Conservation (phyloP, 2,797 vertebrate genomes). For the Danio aesculapii region DNA sequence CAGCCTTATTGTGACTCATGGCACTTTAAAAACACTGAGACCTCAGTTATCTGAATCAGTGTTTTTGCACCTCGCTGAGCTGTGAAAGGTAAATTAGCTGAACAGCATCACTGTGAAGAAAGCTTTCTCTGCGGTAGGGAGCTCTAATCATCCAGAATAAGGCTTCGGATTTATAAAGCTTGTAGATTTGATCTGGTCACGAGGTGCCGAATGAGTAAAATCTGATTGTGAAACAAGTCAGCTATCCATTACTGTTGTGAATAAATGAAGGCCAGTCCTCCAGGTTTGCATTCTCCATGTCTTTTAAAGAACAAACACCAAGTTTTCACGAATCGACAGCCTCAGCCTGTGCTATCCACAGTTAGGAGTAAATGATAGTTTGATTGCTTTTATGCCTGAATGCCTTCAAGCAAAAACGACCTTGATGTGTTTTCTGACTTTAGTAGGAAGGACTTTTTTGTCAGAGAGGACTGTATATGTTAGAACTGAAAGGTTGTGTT, state of each 20-base stretch:
- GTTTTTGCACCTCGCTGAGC: slow-evolving; percentile 39
- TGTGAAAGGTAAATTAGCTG: slow-evolving; percentile 46
- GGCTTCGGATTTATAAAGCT: slow-evolving; percentile 18
- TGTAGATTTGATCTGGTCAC: slow-evolving; percentile 21
- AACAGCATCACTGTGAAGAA: slow-evolving; percentile 20
- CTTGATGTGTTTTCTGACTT: slow-evolving; percentile 50
- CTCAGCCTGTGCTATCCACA: slow-evolving; percentile 46
- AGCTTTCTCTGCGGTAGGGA: slow-evolving; percentile 4
- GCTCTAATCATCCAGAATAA: slow-evolving; percentile 18
- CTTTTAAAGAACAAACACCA: slow-evolving; percentile 42
- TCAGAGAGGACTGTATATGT: slow-evolving; percentile 25
- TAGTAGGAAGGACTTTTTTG: slow-evolving; percentile 24
- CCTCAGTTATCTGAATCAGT: slow-evolving; percentile 32
- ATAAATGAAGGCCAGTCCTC: not conserved
- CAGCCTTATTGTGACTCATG: slow-evolving; percentile 27
- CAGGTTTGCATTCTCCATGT: not conserved
- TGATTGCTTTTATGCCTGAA: slow-evolving; percentile 53
- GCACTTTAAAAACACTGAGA: slow-evolving; percentile 37
- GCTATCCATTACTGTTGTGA: not conserved
- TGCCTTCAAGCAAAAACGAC: slow-evolving; percentile 34
- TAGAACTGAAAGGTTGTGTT: slow-evolving; percentile 12
- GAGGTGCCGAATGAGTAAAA: slow-evolving; percentile 14
- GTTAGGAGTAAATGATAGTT: slow-evolving; percentile 49
- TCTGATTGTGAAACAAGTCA: not conserved
- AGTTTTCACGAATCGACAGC: slow-evolving; percentile 53